Base-by-base conservation (phyloP, 2,797 vertebrate genomes). In the Podarcis lilfordi region DNA sequence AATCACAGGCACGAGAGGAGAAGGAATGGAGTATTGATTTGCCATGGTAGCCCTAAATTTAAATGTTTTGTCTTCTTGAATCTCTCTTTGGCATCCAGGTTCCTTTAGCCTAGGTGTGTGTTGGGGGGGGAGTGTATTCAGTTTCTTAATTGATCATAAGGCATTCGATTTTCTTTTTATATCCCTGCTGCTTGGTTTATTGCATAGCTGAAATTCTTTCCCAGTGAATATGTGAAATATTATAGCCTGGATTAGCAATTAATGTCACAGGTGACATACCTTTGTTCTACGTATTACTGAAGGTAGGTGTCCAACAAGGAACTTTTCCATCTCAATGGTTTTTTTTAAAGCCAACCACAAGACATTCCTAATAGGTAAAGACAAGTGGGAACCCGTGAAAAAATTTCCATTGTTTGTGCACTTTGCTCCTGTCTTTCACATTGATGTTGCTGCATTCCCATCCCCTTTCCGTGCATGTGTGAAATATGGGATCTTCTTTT, bases 181-280 rank as follows among this genome's bases (percentile, higher is more conserved):
- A 92, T 88, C 92, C 86, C 90, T 91, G 90, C 89, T 93, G 66
- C 90, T 95, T 95, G 88, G 68, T 96, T 96, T 96, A 86, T 86
- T 88, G 93, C 92, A 93, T 95, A 95, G 89, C 84, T 96, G 93
- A 93, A 91, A 94, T 95, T 96, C 92, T 95, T 97, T 95, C 84
- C 82, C 86, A 64, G 89, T 95, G 92, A 96, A 94, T 92, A 95
- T 93, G 85, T 96, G 94, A 96, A 96, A 95, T 94, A 91, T 85
- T 96, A 89, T 93, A 92, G 89, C 72, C 89, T 75, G 74, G 95
- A 95, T 96, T 96, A 96, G 71, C 86, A 95, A 93, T 96, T 96
- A 95, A 89, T 95, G 91, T 94, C 93, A 95, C 92, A 96, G 95
- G 93, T 93, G 84, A 45, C 79, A 88, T 89, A 1, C 6, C 80